Base-by-base conservation (phyloP, 2,888 invertebrate species). In the Himalopsyche tibetana region DNA sequence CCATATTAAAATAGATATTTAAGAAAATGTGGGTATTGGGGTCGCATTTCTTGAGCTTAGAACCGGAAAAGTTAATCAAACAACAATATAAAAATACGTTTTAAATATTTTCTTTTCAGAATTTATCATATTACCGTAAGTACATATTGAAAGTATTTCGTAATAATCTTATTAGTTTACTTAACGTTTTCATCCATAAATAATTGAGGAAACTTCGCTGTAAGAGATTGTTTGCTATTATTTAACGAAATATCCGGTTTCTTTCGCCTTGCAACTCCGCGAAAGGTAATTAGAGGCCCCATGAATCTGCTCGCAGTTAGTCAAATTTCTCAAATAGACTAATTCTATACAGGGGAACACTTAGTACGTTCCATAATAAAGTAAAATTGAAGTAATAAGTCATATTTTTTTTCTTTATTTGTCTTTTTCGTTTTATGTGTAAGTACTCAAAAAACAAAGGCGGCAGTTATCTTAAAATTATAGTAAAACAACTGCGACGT, bases 241-340 rank as follows among this genome's bases (percentile, higher is more conserved):
- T 63, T 63, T 63, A 19, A 63, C 19, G 19, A 19, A 63, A 63
- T 63, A 63, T 63, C 63, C 63, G 63, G 63, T 63, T 63, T 63
- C 63, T 63, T 63, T 63, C 2, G 63, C 63, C 63, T 63, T 63
- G 63, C 63, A 63, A 63, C 28, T 19, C 63, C 63, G 63, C 8
- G 19, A 19, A 63, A 0, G 5, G 63, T 63, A 63, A 63, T 63
- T 63, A 63, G 19, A 63, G 63, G 63, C 63, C 63, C 15, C 63
- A 28, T 11, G 63, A 63, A 63, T 19, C 63, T 63, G 28, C 63
- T 19, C 63, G 4, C 28, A 19, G 63, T 63, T 63, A 19, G 63
- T 63, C 63, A 19, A 19, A 63, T 63, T 28, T 63, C 63, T 63
- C 63, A 15, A 63, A 63, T 55, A n/a, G 19, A 56, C 19, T 17